Percentiles rank a stretch among this genome's conserved stretches.
These are phyloP conservation scores for Drosophila aldrichi DNA, from an alignment of 2,888 invertebrate species.

Conservation along the genomic window DNA sequence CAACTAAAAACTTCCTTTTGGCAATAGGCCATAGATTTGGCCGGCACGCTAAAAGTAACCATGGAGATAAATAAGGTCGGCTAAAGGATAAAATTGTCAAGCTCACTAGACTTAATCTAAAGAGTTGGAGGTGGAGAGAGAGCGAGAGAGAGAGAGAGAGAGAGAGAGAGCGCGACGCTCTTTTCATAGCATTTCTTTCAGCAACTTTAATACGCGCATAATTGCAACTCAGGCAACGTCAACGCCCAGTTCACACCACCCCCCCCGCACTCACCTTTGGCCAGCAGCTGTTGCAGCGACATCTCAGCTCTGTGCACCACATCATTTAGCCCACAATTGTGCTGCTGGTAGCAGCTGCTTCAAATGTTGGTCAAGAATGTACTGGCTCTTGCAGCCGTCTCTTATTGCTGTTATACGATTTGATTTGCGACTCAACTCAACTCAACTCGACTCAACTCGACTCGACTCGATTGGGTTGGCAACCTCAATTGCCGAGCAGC, in stretches of 20 bases:
- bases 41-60: constrained; percentile 24
- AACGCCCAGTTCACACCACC: no score
- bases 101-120: constrained; percentile 38
- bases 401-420: constrained; percentile 22
- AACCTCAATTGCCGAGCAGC: constrained; percentile 35
- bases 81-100: constrained; percentile 40
- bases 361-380: constrained; percentile 63
- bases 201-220: constrained; percentile 43
- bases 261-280: constrained; percentile 26
- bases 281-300: constrained; percentile 24
- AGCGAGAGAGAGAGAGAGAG: not conserved
- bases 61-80: constrained; percentile 38
- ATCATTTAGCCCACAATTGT: constrained; percentile 32
- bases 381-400: constrained; percentile 27
- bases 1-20: constrained; percentile 32
- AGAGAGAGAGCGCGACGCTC: not conserved
- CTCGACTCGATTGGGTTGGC: constrained; percentile 23
- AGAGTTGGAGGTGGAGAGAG: no score
- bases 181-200: constrained; percentile 37
- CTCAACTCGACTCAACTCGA: constrained; percentile 2
- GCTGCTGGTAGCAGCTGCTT: constrained; percentile 28
- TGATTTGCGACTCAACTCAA: constrained; percentile 37
- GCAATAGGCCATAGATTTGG: constrained; percentile 29
- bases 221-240: constrained; percentile 47
- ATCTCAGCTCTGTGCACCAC: constrained; percentile 15